Evolutionary conservation across 2,888 invertebrate genomes (phyloP), one percentile per base, ranked within the genome.

Genomic region (Lasius fuliginosus): DNA sequence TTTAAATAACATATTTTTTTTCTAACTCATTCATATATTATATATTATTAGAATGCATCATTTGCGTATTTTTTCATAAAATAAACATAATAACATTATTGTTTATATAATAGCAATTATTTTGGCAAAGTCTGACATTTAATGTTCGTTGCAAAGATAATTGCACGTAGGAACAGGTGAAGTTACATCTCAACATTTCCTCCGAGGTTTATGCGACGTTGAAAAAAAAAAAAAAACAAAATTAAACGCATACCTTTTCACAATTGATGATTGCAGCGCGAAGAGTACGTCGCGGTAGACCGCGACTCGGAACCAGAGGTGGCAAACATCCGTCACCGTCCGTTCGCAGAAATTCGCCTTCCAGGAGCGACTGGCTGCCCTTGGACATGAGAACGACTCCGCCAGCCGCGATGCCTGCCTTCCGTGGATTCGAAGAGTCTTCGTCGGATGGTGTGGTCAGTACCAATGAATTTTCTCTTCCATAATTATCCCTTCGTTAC

Each of bases 321-420:
- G 94, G 94, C 64, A 92, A 94, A 68, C 93, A 94, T 49, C 87
- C 90, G 62, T 90, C 91, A 64, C 87, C 93, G 49, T 93, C 93
- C 40, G 90, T 92, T 85, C 94, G 94, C 85, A 92, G 93, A 71
- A 94, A 93, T 86, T 94, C 94, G 62, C 94, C 94, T 60, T 94
- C 94, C 84, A 93, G 94, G 86, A 93, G 92, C 67, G 94, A 94
- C 76, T 94, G 94, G 94, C 85, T 94, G 76, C 95, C 94, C 11
- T 86, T 95, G 79, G 95, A 95, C 82, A 95, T 95, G 95, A 94
- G 94, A 89, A 95, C 95, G 83, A 94, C 94, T 69, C 94, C 94
- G 65, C 94, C 94, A 49, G 93, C 94, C 18, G 90, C 93, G 49
- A 92, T 94, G 92, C 94, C 95, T 30, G 93, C 94, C 87, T 94